Base-by-base conservation (phyloP, 2,888 invertebrate species). In the Barypeithes pellucidus region DNA sequence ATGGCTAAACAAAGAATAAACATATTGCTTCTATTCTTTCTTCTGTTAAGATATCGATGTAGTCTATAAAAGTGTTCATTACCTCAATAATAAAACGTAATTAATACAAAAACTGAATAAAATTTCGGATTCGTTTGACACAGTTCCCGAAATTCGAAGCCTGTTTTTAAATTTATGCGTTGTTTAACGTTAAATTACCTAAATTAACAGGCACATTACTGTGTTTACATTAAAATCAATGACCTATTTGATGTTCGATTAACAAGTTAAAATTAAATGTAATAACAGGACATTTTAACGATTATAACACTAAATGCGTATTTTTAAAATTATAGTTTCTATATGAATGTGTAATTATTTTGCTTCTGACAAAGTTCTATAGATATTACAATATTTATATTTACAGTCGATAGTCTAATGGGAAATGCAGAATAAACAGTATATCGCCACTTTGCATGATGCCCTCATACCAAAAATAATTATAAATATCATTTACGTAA, bases 401-500 rank as follows among this genome's bases (percentile, higher is more conserved):
- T 54, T 54, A 33, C 33, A 54, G n/a, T 52, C 24, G 11, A 22
- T 29, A 33, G 29, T 33, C 8, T 16, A 16, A 54, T 16, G 29
- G 33, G 5, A 36, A 29, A 36, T 57, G 33, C 33, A 16, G 14
- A n/a, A 11, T 33, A 57, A 11, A 57, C 33, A 57, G 8, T 9
- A 16, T 57, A 33, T 29, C 54, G 16, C 3, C 33, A 54, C 33
- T 57, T 57, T 33, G 11, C 11, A 29, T 9, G 54, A 33, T 57
- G 36, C 33, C 2, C 18, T 16, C 16, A 5, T 33, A 33, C 16
- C 9, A 57, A 57, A 57, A 16, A 57, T 33, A 54, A 54, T 54
- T 57, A 57, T 57, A 16, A 54, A 54, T 54, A 54, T 33, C 33
- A 11, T 57, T 29, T 29, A 14, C 33, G 33, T 33, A 57, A 57